A percentile compares a stretch with the other conserved stretches of the same genome.
phyloP scores from a whole-genome alignment of 1,140 invertebrate species.

The Papilio machaon region DNA sequence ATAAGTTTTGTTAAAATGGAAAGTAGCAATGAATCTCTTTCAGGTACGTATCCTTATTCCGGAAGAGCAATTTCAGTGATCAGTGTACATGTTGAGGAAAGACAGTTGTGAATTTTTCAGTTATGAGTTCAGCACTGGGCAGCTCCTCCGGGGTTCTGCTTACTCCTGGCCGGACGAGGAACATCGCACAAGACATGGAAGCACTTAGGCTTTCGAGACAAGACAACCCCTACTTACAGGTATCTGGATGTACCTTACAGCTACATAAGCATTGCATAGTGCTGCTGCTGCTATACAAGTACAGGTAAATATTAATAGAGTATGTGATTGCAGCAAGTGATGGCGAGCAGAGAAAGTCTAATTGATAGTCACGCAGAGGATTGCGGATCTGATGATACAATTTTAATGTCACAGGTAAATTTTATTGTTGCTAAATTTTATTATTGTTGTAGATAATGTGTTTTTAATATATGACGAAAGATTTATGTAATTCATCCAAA shows the following conservation, averaged over 20 bases:
- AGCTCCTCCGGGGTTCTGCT: slow-evolving; percentile 84
- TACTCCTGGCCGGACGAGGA: slow-evolving; percentile 88
- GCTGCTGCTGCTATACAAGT: background rate
- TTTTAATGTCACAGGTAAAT: slow-evolving; percentile 87
- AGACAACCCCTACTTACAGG: slow-evolving; percentile 92
- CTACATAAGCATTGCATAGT: slow-evolving; percentile 42
- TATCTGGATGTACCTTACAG: slow-evolving; percentile 54
- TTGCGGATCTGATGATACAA: slow-evolving; percentile 88
- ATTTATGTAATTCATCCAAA: too few species aligned
- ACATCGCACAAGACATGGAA: slow-evolving; percentile 93
- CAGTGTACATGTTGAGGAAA: slow-evolving; percentile 23
- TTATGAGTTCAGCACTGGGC: slow-evolving; percentile 59
- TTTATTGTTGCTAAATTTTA: background rate
- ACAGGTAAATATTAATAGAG: slow-evolving; percentile 41
- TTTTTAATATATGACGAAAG: slow-evolving; percentile 26
- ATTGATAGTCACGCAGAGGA: slow-evolving; percentile 87
- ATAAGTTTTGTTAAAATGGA: slow-evolving; percentile 59
- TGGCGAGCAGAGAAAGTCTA: slow-evolving; percentile 89
- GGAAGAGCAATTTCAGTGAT: background rate
- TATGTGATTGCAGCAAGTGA: slow-evolving; percentile 83
- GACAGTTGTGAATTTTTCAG: slow-evolving; percentile 51
- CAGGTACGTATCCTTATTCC: slow-evolving; percentile 54
- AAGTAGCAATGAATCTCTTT: slow-evolving; percentile 71
- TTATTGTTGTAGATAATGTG: background rate
- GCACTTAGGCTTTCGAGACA: slow-evolving; percentile 89